Percentiles rank a stretch among this genome's conserved stretches.
Evolutionary conservation across 2,797 vertebrate species (phyloP).

Genomic region (Parauchenoglanis punctatus): DNA sequence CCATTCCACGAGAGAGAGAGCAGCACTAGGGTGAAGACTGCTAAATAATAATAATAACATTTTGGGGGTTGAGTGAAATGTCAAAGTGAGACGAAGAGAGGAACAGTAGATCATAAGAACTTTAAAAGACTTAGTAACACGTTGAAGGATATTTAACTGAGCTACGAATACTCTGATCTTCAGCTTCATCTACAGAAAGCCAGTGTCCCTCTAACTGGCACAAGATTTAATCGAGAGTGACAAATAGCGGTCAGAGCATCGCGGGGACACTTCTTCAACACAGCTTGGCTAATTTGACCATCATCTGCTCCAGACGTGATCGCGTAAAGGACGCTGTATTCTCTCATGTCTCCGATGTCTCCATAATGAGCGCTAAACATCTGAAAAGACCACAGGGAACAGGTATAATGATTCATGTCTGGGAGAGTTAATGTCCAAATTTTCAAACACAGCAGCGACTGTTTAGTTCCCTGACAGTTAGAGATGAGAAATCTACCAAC

Average conservation of each 20-base stretch:
- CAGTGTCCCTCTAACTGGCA: constrained; percentile 18
- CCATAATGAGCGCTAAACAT: constrained; percentile 21
- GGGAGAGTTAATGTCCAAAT: constrained; percentile 25
- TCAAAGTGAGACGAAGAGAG: background rate
- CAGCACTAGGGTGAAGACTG: background rate
- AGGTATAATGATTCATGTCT: constrained; percentile 30
- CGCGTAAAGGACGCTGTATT: constrained; percentile 6
- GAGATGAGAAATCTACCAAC: constrained; percentile 2
- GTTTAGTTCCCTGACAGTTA: constrained; percentile 16
- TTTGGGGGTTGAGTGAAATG: background rate
- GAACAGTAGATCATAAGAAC: background rate
- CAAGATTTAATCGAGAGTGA: constrained; percentile 50
- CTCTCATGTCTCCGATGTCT: constrained; percentile 11
- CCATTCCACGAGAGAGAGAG: background rate
- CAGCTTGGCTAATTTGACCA: constrained; percentile 39
- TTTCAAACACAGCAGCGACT: constrained; percentile 9
- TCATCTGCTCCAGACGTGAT: constrained; percentile 35
- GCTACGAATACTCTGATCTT: constrained; percentile 34
- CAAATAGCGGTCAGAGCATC: constrained; percentile 45
- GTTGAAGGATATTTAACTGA: constrained; percentile 39
- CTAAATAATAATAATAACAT: background rate
- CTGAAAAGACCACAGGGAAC: constrained; percentile 27
- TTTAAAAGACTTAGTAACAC: background rate
- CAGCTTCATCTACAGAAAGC: constrained; percentile 24
- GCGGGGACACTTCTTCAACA: constrained; percentile 36